Evolutionary conservation across 2,797 vertebrate genomes (phyloP).

Genomic region (Rhynchotus rufescens): DNA sequence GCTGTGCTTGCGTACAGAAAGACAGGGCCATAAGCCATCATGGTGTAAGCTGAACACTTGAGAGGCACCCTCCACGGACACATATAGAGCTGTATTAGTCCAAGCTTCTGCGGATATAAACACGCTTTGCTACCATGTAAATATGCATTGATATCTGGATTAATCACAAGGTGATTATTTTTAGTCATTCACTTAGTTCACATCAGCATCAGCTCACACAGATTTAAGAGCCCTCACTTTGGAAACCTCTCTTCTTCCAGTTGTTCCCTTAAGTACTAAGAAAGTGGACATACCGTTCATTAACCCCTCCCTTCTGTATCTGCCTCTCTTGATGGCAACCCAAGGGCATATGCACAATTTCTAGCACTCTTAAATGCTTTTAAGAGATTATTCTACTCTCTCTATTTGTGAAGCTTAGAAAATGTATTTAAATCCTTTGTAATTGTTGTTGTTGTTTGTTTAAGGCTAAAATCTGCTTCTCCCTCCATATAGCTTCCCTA

Average conservation of each 20-base stretch:
- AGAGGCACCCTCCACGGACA: neutral
- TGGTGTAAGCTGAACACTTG: neutral
- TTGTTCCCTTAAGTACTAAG: neutral
- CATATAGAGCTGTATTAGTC: neutral
- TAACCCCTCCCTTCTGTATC: neutral
- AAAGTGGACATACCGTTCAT: neutral
- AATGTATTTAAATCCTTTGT: fast-evolving
- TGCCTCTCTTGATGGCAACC: neutral
- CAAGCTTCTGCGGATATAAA: neutral
- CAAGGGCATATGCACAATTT: neutral
- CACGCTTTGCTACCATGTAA: neutral
- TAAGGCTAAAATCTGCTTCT: neutral
- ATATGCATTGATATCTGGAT: neutral
- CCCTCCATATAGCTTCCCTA: neutral
- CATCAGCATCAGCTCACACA: neutral
- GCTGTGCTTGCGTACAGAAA: neutral
- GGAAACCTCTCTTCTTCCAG: neutral
- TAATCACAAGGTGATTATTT: neutral
- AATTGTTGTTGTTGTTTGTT: neutral
- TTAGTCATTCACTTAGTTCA: neutral
- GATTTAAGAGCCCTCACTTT: neutral
- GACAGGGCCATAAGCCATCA: fast-evolving
- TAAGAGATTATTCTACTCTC: neutral
- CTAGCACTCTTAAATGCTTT: neutral
- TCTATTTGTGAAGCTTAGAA: neutral